These are phyloP conservation scores for Lepisosteus osseus DNA, from an alignment of 2,113 vertebrate genomes.

Conservation along the genomic window DNA sequence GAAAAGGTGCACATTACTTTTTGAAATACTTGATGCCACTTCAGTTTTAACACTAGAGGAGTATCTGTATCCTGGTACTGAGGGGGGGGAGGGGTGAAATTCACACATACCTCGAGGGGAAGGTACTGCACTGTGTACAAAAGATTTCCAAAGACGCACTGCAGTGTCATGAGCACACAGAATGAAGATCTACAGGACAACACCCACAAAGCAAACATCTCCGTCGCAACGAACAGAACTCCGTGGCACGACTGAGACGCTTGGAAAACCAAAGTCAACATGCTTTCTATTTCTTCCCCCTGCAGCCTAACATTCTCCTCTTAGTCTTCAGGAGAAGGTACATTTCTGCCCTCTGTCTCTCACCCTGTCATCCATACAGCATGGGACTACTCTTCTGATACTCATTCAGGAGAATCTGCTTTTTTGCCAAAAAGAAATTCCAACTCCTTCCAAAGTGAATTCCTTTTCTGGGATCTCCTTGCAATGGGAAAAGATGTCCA, in stretches of 20 bases:
- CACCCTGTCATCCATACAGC: not conserved
- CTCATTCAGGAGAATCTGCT: not conserved
- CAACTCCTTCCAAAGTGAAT: not conserved
- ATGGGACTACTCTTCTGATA: not conserved
- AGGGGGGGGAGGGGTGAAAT: no score
- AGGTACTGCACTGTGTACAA: no score
- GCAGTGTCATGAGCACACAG: no score
- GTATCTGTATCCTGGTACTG: no score
- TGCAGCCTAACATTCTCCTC: slow-evolving; percentile 60
- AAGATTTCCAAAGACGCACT: no score
- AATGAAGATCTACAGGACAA: not conserved
- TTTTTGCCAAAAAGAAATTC: no score
- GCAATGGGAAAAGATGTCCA: not conserved
- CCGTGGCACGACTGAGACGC: not conserved
- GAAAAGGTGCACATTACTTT: no score
- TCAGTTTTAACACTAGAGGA: no score
- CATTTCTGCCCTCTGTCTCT: slow-evolving; percentile 18
- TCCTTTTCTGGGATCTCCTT: not conserved
- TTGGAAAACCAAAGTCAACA: not conserved
- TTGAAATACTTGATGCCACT: no score
- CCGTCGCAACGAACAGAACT: no score
- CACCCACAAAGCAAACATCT: not conserved
- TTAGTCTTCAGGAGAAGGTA: slow-evolving; percentile 62
- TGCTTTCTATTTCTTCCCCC: slow-evolving; percentile 31
- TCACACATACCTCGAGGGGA: no score